These are phyloP conservation scores for Sternarchorhynchus goeldii DNA, from an alignment of 2,797 vertebrate genomes.

Conservation along the genomic window DNA sequence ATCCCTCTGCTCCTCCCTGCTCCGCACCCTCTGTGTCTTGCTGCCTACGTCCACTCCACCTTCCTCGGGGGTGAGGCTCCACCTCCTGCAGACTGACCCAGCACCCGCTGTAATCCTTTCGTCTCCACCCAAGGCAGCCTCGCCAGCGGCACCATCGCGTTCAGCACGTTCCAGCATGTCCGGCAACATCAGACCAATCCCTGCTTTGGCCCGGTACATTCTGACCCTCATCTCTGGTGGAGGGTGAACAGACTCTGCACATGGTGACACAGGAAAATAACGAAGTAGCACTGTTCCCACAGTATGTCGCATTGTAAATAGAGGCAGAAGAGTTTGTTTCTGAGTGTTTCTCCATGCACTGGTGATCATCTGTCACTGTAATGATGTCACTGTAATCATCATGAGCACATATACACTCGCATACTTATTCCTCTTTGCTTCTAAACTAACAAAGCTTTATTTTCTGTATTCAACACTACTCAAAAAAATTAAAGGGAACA, in stretches of 20 bases:
- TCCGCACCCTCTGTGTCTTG: too few species aligned
- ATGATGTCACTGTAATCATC: conserved; percentile 21
- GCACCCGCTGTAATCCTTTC: too few species aligned
- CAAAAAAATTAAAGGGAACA: too few species aligned
- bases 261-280: conserved; percentile 4
- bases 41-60: too few species aligned
- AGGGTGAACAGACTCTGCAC: conserved; percentile 18
- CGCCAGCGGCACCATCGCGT: too few species aligned
- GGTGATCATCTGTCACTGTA: conserved; percentile 6
- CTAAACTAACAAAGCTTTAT: too few species aligned
- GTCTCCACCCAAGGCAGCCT: too few species aligned
- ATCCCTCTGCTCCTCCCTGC: too few species aligned
- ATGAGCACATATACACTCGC: neutral
- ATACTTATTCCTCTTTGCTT: neutral
- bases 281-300: neutral
- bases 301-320: conserved; percentile 16
- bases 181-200: neutral
- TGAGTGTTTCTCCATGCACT: conserved; percentile 11
- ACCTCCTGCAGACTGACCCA: too few species aligned
- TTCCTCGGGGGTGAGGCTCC: too few species aligned
- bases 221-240: neutral
- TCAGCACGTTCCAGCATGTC: too few species aligned
- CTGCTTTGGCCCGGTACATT: neutral
- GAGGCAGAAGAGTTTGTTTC: conserved; percentile 17
- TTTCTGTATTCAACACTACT: too few species aligned